Evolutionary conservation across 2,888 invertebrate genomes (phyloP).

Genomic region (Micoletzkya japonica): DNA sequence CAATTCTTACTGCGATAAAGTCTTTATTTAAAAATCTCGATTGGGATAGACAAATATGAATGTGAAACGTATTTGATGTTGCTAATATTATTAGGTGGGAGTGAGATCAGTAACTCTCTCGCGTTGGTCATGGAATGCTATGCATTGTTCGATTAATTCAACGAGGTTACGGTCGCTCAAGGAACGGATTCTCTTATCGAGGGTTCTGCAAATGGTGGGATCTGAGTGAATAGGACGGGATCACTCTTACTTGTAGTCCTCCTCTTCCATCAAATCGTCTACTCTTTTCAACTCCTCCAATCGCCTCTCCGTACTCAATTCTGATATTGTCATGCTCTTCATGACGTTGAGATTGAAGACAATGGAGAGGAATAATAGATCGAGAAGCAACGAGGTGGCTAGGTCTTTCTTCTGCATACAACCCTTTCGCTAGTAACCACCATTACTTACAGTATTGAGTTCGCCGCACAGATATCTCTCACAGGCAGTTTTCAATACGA

Average conservation of each 20-base stretch:
- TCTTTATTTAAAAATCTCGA: too few species aligned
- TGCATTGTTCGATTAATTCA: constrained; percentile 59
- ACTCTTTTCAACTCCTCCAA: constrained; percentile 50
- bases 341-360: constrained; percentile 61
- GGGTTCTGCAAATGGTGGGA: constrained; percentile 43
- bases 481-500: constrained; percentile 60
- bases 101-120: too few species aligned
- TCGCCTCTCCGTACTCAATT: constrained; percentile 41
- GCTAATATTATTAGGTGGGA: too few species aligned
- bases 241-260: constrained; percentile 52
- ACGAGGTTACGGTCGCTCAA: constrained; percentile 56
- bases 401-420: constrained; percentile 56
- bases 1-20: too few species aligned
- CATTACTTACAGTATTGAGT: constrained; percentile 48
- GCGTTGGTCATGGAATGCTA: constrained; percentile 58
- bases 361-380: constrained; percentile 61
- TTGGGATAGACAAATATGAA: too few species aligned
- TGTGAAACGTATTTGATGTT: too few species aligned
- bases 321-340: constrained; percentile 62
- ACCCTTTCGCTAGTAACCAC: background rate
- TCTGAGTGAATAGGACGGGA: background rate
- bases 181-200: constrained; percentile 58
- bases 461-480: constrained; percentile 62
- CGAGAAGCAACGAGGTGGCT: constrained; percentile 55
- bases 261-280: constrained; percentile 52